Base-by-base conservation (phyloP, 2,888 invertebrate genomes). In the Trachelus stipa region DNA sequence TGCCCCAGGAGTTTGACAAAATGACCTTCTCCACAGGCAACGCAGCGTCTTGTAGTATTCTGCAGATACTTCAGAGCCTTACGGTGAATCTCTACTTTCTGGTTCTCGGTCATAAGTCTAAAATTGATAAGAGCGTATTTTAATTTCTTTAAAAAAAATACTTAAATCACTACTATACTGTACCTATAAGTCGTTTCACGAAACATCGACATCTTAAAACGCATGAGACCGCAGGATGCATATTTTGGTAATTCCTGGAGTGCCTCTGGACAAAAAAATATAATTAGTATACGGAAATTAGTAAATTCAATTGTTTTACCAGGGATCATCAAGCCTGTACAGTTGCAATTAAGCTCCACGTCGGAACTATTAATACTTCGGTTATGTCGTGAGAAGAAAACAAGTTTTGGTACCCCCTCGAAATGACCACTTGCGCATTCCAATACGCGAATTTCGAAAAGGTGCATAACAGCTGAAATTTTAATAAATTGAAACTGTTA, bases 361-460 rank as follows among this genome's bases (percentile, higher is more conserved):
- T 91, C 90, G 31, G 85, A 40, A 6, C 15, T 15, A 74, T 86
- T 88, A 0, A 88, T 88, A 80, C 91, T 88, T 56, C 87, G 83
- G 30, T 90, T 80, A 40, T 89, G 88, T 81, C 89, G 87, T 68
- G 88, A 88, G 78, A 91, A 90, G 56, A 87, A 83, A 37, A 89
- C 85, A 23, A 88, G 86, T 1, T 88, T 87, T 3, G 89, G 87
- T 31, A 90, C 92, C 76, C 91, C 91, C 1, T 92, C 92, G 80
- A 94, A 94, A 87, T 94, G 93, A 0, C 94, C 94, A 11, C 93
- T 92, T 74, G 94, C 94, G 83, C 95, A 95, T 80, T 93, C 93
- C 68, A 95, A 87, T 1, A 95, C 93, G 76, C 93, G 91, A 68
- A 94, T 93, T 75, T 93, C 92, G 83, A 95, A 95, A 12, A 95